These are phyloP conservation scores for Lutjanus argentimaculatus DNA, from an alignment of 2,797 vertebrate species.

Conservation along the genomic window DNA sequence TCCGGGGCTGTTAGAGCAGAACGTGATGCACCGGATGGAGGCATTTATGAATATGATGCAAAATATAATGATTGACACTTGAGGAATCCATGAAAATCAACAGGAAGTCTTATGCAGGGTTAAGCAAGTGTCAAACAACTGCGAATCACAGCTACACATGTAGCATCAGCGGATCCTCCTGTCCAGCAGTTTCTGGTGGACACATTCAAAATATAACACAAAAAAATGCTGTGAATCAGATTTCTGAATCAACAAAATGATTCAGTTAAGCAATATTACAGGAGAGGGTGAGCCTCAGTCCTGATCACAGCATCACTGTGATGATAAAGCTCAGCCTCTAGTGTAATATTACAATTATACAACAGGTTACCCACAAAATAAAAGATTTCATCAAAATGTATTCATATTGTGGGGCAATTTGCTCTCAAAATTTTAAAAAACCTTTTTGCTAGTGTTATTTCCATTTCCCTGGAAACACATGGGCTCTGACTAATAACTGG, in stretches of 20 bases:
- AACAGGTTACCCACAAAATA: too few relatives aligned
- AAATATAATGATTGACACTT: constrained; percentile 16
- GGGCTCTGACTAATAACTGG: too few relatives aligned
- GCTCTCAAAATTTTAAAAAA: too few relatives aligned
- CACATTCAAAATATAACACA: neutral
- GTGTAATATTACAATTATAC: too few relatives aligned
- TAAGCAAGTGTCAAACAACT: neutral
- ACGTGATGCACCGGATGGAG: constrained; percentile 15
- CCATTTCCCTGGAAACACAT: too few relatives aligned
- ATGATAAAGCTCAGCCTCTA: too few relatives aligned
- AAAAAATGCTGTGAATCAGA: neutral
- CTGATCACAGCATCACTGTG: too few relatives aligned
- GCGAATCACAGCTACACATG: constrained; percentile 4
- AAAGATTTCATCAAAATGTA: too few relatives aligned
- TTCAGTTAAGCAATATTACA: too few relatives aligned
- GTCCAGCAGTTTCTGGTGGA: neutral
- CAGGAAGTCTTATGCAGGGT: neutral
- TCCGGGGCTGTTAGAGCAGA: constrained; percentile 56
- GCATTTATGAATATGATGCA: constrained; percentile 19
- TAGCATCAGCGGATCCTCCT: neutral
- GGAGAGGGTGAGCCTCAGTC: too few relatives aligned
- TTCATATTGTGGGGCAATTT: too few relatives aligned
- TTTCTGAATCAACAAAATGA: neutral
- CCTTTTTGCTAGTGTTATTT: too few relatives aligned
- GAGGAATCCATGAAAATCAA: constrained; percentile 8